These are phyloP conservation scores for Oryzias javanicus DNA, from an alignment of 2,113 vertebrate genomes.

Conservation along the genomic window DNA sequence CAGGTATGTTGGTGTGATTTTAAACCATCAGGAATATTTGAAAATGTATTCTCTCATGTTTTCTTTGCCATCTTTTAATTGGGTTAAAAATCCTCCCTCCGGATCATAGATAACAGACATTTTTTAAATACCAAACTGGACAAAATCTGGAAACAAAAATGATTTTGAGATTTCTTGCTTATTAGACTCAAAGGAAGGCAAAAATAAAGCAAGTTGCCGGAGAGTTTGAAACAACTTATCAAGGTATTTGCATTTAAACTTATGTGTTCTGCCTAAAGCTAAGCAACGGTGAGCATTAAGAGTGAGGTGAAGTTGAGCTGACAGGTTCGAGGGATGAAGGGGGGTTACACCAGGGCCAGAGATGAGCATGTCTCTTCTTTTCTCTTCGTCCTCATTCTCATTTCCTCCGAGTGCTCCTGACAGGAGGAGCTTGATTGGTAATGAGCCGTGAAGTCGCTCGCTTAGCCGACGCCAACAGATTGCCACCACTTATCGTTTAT, in stretches of 20 bases:
- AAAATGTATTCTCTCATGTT: conserved; percentile 24
- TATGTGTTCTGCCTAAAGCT: conserved; percentile 50
- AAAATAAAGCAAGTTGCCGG: conserved; percentile 21
- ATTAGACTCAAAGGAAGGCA: conserved; percentile 11
- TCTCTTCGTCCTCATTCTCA: conserved; percentile 41
- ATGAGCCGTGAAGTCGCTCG: conserved; percentile 71
- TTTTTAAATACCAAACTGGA: conserved; percentile 3
- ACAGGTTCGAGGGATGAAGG: conserved; percentile 48
- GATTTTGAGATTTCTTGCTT: conserved; percentile 6
- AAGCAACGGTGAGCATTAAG: conserved; percentile 39
- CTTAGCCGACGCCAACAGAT: conserved; percentile 69
- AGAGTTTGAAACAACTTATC: conserved; percentile 30
- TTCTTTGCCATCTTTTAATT: conserved; percentile 31
- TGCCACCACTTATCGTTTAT: conserved; percentile 68
- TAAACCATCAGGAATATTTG: conserved; percentile 26
- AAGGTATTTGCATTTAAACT: conserved; percentile 34
- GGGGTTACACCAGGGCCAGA: conserved; percentile 25
- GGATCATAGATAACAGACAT: conserved; percentile 9
- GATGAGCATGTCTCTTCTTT: conserved; percentile 36
- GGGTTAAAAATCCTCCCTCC: not conserved
- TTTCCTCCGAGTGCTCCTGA: conserved; percentile 53
- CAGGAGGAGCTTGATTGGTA: conserved; percentile 70
- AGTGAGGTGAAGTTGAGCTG: conserved; percentile 56
- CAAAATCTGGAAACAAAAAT: conserved; percentile 4
- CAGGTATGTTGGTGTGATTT: conserved; percentile 24